phyloP scores from a whole-genome alignment of 1,140 invertebrate species.

The Vanessa atalanta region DNA sequence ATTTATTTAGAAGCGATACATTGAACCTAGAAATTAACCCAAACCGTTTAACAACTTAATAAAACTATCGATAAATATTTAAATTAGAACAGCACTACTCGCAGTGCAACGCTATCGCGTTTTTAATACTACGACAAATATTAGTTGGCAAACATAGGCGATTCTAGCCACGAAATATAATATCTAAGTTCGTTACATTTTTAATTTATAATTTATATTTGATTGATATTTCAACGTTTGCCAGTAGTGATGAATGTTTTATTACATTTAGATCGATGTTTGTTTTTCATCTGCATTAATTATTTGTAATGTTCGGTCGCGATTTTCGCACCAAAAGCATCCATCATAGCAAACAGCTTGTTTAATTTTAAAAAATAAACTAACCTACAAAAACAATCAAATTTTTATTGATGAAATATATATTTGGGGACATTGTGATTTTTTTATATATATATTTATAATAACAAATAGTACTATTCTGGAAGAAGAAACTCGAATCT shows the following conservation, averaged over 20 bases:
- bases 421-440: too few species aligned
- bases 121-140: conserved; percentile 68
- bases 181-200: conserved; percentile 26
- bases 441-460: too few species aligned
- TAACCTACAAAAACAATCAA: too few species aligned
- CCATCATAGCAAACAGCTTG: too few species aligned
- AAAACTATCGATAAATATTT: conserved; percentile 36
- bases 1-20: too few species aligned
- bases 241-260: neutral
- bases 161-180: conserved; percentile 33
- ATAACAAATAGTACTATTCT: too few species aligned
- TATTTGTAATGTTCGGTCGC: too few species aligned
- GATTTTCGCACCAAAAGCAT: too few species aligned
- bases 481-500: too few species aligned
- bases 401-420: too few species aligned
- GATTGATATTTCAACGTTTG: neutral
- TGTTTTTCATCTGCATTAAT: neutral
- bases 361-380: too few species aligned
- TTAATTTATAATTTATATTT: conserved; percentile 14
- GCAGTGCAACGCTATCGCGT: conserved; percentile 65
- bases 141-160: conserved; percentile 60
- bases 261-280: neutral
- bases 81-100: conserved; percentile 39
- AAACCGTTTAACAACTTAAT: neutral
- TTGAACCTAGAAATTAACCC: neutral